Conservation (phyloP, 2,797 vertebrate species). For the Ambastaia sidthimunki region DNA sequence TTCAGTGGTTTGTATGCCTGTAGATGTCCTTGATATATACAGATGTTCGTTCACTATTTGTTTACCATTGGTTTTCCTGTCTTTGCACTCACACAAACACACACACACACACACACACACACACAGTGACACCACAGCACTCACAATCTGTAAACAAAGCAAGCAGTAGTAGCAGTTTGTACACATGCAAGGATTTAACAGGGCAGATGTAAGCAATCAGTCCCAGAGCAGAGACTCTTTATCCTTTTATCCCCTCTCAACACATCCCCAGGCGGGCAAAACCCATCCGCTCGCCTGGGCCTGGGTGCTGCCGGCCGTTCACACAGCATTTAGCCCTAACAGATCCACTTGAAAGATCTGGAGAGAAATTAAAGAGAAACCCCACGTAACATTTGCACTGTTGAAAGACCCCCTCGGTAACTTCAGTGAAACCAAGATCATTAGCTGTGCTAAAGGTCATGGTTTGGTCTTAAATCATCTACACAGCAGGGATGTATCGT, state of each 20-base stretch:
- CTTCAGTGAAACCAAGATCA: slow-evolving; percentile 32
- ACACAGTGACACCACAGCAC: slow-evolving; percentile 31
- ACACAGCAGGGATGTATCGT: slow-evolving; percentile 12
- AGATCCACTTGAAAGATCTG: slow-evolving; percentile 41
- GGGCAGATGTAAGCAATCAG: slow-evolving; percentile 91
- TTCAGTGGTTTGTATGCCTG: background rate
- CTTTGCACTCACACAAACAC: too few species aligned
- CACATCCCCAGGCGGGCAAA: slow-evolving; percentile 79
- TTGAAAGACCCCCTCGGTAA: slow-evolving; percentile 1
- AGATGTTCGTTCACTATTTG: background rate
- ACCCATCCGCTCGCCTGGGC: slow-evolving; percentile 59
- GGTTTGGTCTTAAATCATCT: slow-evolving; percentile 18
- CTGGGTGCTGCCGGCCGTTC: slow-evolving; percentile 48
- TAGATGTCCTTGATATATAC: background rate
- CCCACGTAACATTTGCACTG: slow-evolving; percentile 14
- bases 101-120: slow-evolving; percentile 5
- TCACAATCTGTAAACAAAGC: slow-evolving; percentile 62
- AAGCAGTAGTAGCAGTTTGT: slow-evolving; percentile 66
- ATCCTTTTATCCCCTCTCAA: slow-evolving; percentile 91
- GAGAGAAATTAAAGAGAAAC: slow-evolving; percentile 39
- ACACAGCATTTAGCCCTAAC: slow-evolving; percentile 40
- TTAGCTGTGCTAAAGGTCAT: slow-evolving; percentile 31
- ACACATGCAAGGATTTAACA: slow-evolving; percentile 76
- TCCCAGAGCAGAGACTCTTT: slow-evolving; percentile 84
- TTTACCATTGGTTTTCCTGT: background rate